Evolutionary conservation across 2,113 vertebrate species (phyloP).

Genomic region (Jaculus jaculus): DNA sequence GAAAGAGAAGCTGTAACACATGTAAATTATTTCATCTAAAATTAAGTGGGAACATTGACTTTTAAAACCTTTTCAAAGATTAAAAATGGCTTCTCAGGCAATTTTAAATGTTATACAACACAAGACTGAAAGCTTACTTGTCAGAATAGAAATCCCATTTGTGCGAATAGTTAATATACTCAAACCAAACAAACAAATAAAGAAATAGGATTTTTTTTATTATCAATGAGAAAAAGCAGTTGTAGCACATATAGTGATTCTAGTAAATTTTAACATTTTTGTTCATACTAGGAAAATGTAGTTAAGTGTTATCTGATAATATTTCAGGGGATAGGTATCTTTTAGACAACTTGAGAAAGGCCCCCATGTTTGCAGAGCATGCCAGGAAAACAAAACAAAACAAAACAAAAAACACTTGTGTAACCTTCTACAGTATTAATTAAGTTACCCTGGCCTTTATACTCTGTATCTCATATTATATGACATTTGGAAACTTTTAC

Average conservation of each 20-base stretch:
- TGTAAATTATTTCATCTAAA: constrained; percentile 25
- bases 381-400: background rate
- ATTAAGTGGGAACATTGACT: background rate
- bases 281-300: background rate
- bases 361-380: background rate
- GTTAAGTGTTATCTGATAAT: background rate
- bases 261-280: constrained; percentile 2
- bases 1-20: constrained; percentile 14
- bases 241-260: background rate
- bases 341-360: background rate
- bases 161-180: background rate
- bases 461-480: background rate
- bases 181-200: background rate
- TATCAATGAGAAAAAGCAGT: constrained; percentile 19
- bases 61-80: background rate
- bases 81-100: background rate
- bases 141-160: background rate
- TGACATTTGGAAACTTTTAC: background rate
- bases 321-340: background rate
- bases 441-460: background rate
- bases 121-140: background rate
- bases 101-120: background rate
- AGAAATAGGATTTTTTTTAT: background rate
- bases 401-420: background rate
- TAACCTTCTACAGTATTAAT: background rate